Base-by-base conservation (phyloP, 2,797 vertebrate genomes). In the Otus scops region DNA sequence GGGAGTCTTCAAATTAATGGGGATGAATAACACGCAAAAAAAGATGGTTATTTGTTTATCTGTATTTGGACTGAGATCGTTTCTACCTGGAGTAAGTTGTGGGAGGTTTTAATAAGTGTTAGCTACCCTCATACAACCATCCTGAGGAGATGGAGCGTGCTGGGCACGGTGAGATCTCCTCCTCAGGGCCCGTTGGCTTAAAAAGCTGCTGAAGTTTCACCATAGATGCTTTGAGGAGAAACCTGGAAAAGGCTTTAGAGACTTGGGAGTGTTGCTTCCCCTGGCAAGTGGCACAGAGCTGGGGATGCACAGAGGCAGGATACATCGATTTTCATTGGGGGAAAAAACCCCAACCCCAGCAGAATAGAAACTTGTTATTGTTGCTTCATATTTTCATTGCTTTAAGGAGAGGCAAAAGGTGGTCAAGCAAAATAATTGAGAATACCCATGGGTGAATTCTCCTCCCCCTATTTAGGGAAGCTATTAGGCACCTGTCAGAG, bases 401-500 rank as follows among this genome's bases (percentile, higher is more conserved):
- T 34, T 26, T 43, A 11, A 53, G 83, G 63, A 74, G 73, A 80
- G 34, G 68, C 51, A 38, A 65, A 82, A 87, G 43, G 70, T 93
- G 95, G 92, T 92, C 93, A 79, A 67, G 74, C 26, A 56, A 59
- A 92, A 63, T 9, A 39, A 27, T 5, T 27, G 43, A 77, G 61
- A 63, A 88, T 86, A 26, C 85, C 76, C 85, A 3, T 22, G 91
- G 75, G 88, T 13, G 22, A 64, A 43, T 60, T 43, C 82, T 84
- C 45, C 13, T 51, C 61, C 71, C 43, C 11, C 67, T n/a, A 1
- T 92, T 93, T 77, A 41, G 91, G 80, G 91, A 56, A 85, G 86
- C 91, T 85, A 79, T 96, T 89, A 95, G 84, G 89, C 93, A 95
- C 89, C 95, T 96, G 92, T 67, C 95, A 91, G 86, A 93, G 88